phyloP scores from a whole-genome alignment of 2,888 invertebrate species.

The Thera britannica region DNA sequence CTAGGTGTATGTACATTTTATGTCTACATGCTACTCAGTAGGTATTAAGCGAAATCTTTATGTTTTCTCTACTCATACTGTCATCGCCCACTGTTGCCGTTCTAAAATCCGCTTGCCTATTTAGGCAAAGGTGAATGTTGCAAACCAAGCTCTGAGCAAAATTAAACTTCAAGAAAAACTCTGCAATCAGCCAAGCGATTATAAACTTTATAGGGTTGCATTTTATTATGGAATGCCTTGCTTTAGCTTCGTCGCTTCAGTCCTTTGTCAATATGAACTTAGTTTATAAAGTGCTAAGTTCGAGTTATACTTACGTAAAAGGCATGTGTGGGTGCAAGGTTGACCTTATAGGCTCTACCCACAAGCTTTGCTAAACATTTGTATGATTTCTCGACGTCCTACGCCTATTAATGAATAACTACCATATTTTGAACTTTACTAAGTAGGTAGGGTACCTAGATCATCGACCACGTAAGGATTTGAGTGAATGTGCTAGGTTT shows the following conservation, averaged over 20 bases:
- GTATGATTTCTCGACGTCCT: slow-evolving; percentile 79
- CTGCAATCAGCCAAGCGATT: slow-evolving; percentile 26
- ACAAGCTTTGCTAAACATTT: slow-evolving; percentile 75
- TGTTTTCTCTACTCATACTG: slow-evolving; percentile 60
- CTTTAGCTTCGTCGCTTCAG: slow-evolving; percentile 40
- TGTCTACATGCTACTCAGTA: not conserved
- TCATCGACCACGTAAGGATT: too few species aligned
- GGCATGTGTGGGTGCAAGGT: slow-evolving; percentile 83
- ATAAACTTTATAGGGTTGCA: slow-evolving; percentile 17
- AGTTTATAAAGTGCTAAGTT: slow-evolving; percentile 63
- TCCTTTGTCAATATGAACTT: slow-evolving; percentile 40
- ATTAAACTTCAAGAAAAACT: slow-evolving; percentile 44
- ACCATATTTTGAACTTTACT: not conserved
- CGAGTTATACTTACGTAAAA: slow-evolving; percentile 68
- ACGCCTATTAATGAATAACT: slow-evolving; percentile 63
- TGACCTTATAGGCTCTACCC: slow-evolving; percentile 82
- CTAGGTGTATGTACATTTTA: too few species aligned
- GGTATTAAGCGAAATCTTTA: not conserved
- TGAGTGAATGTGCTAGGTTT: too few species aligned
- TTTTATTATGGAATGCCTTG: slow-evolving; percentile 43
- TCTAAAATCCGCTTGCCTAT: slow-evolving; percentile 83
- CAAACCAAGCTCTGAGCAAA: slow-evolving; percentile 59
- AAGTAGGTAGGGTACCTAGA: too few species aligned
- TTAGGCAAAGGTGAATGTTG: slow-evolving; percentile 84
- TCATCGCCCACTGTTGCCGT: slow-evolving; percentile 77